Evolutionary conservation across 2,888 invertebrate genomes (phyloP).

Genomic region (Acronicta aceris): DNA sequence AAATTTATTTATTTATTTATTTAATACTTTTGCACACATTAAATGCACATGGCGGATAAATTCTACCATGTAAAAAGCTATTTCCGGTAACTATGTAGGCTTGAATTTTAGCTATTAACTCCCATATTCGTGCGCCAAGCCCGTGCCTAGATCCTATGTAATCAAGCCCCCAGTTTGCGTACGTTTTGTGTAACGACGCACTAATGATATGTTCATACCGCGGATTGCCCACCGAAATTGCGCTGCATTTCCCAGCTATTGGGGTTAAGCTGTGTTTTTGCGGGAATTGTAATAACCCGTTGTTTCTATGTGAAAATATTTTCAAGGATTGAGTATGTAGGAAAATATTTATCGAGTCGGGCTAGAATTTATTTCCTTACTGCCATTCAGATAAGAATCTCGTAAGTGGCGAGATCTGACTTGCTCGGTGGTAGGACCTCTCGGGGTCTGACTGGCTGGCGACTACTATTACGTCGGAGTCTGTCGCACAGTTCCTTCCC

Average conservation of each 20-base stretch:
- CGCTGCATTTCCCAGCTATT: conserved; percentile 2
- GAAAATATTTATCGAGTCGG: too few relatives aligned
- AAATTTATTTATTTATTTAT: too few relatives aligned
- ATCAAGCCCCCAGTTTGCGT: conserved; percentile 4
- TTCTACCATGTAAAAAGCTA: not conserved
- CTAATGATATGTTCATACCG: conserved; percentile 4
- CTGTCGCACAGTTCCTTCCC: too few relatives aligned
- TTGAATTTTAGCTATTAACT: not conserved
- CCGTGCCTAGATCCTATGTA: conserved; percentile 1
- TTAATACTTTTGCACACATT: too few relatives aligned
- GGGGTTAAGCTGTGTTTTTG: not conserved
- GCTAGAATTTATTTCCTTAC: too few relatives aligned
- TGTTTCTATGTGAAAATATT: not conserved
- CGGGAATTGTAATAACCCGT: not conserved
- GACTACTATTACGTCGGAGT: too few relatives aligned
- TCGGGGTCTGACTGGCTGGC: too few relatives aligned
- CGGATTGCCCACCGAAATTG: not conserved
- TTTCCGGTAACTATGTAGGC: not conserved
- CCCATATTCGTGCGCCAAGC: not conserved
- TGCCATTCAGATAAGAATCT: too few relatives aligned
- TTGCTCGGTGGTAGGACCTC: too few relatives aligned
- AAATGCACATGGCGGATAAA: too few relatives aligned
- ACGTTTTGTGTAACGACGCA: not conserved
- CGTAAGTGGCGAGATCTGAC: too few relatives aligned
- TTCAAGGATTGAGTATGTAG: too few relatives aligned